Evolutionary conservation across 2,888 invertebrate species (phyloP).

Genomic region (Eupithecia dodoneata): DNA sequence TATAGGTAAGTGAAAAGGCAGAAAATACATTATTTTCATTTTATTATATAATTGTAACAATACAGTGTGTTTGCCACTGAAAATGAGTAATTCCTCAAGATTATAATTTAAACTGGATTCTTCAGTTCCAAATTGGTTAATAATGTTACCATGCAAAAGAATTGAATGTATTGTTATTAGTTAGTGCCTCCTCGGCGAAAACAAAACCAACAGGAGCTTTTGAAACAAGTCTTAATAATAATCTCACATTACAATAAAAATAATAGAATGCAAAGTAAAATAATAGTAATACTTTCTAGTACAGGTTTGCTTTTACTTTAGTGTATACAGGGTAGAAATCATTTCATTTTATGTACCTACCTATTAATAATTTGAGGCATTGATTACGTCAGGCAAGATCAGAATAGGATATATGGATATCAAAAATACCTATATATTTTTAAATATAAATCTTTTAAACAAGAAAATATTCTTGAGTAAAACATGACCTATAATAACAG

Average conservation of each 20-base stretch:
- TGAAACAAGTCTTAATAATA: neutral
- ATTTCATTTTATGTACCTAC: neutral
- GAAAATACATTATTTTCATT: conserved; percentile 46
- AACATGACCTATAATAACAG: neutral
- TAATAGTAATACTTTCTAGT: neutral
- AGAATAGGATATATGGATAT: neutral
- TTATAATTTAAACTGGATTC: neutral
- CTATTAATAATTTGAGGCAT: neutral
- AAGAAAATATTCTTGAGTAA: neutral
- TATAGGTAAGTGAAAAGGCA: conserved; percentile 64
- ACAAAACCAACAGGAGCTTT: neutral
- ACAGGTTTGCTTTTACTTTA: neutral
- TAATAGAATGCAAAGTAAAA: neutral
- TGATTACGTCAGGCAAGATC: neutral
- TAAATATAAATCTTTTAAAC: neutral
- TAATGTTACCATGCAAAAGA: neutral
- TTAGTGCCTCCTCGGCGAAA: neutral
- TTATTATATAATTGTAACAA: conserved; percentile 49
- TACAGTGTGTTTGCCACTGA: neutral
- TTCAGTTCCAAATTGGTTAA: neutral
- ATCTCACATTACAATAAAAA: neutral
- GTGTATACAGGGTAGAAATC: neutral
- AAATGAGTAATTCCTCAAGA: neutral
- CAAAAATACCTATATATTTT: neutral
- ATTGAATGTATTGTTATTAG: neutral